Base-by-base conservation (phyloP, 2,888 invertebrate species). In the Agrotis segetum region DNA sequence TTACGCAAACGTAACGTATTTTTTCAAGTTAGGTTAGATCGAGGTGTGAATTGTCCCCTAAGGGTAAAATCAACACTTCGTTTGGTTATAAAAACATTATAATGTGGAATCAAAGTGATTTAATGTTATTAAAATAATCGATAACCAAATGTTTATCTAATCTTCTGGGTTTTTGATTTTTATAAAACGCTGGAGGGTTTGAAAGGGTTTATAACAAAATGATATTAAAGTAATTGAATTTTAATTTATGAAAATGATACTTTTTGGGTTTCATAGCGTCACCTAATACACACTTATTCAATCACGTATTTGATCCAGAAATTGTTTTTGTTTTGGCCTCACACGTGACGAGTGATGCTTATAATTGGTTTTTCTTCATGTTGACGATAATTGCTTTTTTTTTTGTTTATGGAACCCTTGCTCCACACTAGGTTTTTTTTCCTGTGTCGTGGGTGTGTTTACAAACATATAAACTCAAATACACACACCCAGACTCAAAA, bases 61-160 rank as follows among this genome's bases (percentile, higher is more conserved):
- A 50, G 89, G 93, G 87, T 78, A 82, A 89, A 88, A 89, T 93
- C 92, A 93, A 92, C 93, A 93, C 93, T 83, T 86, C 79, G 83
- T 70, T 87, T 81, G 83, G 79, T 53, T 78, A 70, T 56, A 85
- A 87, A 87, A 79, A 84, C 81, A 77, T 75, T 81, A 88, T 83
- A 72, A 74, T 79, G 84, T 74, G 69, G 74, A 81, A 88, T 86
- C 86, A 76, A 83, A 84, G 70, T 81, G 71, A 79, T 89, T 89
- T 89, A 59, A 71, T 87, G 78, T 85, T 77, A 92, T 91, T 92
- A 92, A 90, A 87, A 88, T 92, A 91, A 91, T 91, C 80, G 89
- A 85, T 87, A 83, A 86, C 79, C 84, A 86, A 85, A 85, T 76
- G 72, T 81, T 83, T 81, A 72, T 71, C 73, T 81, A 76, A 50